Evolutionary conservation across 2,113 vertebrate species (phyloP), one percentile per base, ranked within the genome.

Genomic region (Grantiella picta): DNA sequence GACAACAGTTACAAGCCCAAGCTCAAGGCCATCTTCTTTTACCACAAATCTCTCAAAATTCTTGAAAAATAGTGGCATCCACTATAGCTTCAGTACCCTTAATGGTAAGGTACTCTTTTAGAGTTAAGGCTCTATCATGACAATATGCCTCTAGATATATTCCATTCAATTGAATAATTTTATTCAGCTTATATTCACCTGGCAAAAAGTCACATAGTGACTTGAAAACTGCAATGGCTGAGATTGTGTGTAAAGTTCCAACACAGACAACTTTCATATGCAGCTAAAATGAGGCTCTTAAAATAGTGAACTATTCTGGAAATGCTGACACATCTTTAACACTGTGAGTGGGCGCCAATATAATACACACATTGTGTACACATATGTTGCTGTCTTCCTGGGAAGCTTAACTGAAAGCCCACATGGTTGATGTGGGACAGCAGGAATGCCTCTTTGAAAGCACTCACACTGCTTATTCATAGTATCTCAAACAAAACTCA

Each of bases 361-460:
- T 93, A 96, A 96, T 97, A 87, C 83, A 92, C 92, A 95, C 94
- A 96, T 95, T 96, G 96, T 96, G 92, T 78, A 92, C 95, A 94
- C 96, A 96, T 87, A 96, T 94, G 96, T 93, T 96, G 95, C 94
- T 92, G 95, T 95, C 95, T 96, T 97, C 95, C 94, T 82, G 92
- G 84, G 94, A 92, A 96, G 95, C 90, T 95, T 94, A 94, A 95
- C 83, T 85, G 72, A 94, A 95, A 96, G 92, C 92, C 93, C 96
- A 89, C 73, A 85, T 33, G 65, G 89, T 76, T 96, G 89, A 96
- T 97, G 80, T 95, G 96, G 96, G 95, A 96, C 95, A 97, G 96
- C 86, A 97, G 96, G 90, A 95, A 96, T 96, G 75, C 71, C 92
- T 97, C 84, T 97, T 83, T 95, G 92, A 96, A 97, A 96, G 80